These are phyloP conservation scores for Copidosoma aretas DNA, from an alignment of 2,888 invertebrate species.

Conservation along the genomic window DNA sequence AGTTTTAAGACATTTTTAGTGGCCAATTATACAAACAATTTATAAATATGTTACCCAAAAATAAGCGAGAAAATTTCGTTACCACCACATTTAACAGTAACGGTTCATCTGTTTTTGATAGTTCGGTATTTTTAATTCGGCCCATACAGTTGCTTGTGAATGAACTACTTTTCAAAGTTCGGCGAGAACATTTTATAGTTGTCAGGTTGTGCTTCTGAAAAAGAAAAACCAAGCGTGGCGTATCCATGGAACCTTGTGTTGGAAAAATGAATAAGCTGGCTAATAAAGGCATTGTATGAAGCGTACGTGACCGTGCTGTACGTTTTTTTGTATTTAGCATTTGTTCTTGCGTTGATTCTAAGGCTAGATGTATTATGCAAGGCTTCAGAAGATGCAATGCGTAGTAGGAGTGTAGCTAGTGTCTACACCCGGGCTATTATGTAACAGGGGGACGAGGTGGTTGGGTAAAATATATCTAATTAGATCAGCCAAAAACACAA, in stretches of 20 bases:
- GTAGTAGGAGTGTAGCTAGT: constrained; percentile 11
- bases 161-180: constrained; percentile 2
- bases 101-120: constrained; percentile 10
- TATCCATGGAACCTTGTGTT: background rate
- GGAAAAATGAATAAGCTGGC: background rate
- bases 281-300: background rate
- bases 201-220: constrained; percentile 3
- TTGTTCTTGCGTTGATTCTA: constrained; percentile 1
- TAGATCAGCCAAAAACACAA: background rate
- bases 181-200: background rate
- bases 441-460: background rate
- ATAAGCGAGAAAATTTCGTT: background rate
- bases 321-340: background rate
- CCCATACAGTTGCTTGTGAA: constrained; percentile 9
- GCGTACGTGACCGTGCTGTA: background rate
- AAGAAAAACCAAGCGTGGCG: constrained; percentile 3
- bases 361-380: background rate
- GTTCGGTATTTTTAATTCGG: constrained; percentile 12
- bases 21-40: background rate
- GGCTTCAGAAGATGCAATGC: background rate
- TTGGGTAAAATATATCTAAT: background rate
- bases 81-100: constrained; percentile 14
- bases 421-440: background rate
- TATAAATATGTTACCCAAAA: background rate
- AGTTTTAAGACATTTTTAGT: background rate